phyloP scores from a whole-genome alignment of 2,888 invertebrate genomes.

The Chrysodeixis includens region DNA sequence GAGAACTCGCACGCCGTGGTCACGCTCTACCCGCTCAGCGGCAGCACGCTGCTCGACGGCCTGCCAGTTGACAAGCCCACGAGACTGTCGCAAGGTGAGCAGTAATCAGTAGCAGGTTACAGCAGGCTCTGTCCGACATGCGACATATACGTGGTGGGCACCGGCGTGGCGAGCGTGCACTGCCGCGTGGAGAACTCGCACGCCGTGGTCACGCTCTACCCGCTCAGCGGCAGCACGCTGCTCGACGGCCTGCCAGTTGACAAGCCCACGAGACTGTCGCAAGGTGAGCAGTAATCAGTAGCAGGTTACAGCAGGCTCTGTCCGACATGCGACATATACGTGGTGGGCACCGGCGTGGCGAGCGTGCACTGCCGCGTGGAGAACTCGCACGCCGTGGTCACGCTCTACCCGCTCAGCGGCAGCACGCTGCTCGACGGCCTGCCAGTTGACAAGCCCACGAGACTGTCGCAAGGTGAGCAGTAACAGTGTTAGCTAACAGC shows the following conservation, averaged over 20 bases:
- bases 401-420: slow-evolving; percentile 93
- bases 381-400: slow-evolving; percentile 95
- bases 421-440: slow-evolving; percentile 93
- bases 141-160: slow-evolving; percentile 95
- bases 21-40: slow-evolving; percentile 94
- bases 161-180: slow-evolving; percentile 95
- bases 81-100: slow-evolving; percentile 95
- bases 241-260: slow-evolving; percentile 93
- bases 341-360: slow-evolving; percentile 95
- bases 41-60: slow-evolving; percentile 93
- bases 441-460: slow-evolving; percentile 91
- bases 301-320: slow-evolving; percentile 95
- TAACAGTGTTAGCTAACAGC: no score
- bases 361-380: slow-evolving; percentile 96
- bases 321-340: slow-evolving; percentile 94
- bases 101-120: no score
- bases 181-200: slow-evolving; percentile 96
- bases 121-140: slow-evolving; percentile 93
- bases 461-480: slow-evolving; percentile 95
- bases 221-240: slow-evolving; percentile 91
- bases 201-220: slow-evolving; percentile 95
- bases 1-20: slow-evolving; percentile 95
- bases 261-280: slow-evolving; percentile 93
- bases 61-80: slow-evolving; percentile 92
- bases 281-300: no score